These are phyloP conservation scores for Vespertilio murinus DNA, from an alignment of 2,797 vertebrate genomes.

Conservation along the genomic window DNA sequence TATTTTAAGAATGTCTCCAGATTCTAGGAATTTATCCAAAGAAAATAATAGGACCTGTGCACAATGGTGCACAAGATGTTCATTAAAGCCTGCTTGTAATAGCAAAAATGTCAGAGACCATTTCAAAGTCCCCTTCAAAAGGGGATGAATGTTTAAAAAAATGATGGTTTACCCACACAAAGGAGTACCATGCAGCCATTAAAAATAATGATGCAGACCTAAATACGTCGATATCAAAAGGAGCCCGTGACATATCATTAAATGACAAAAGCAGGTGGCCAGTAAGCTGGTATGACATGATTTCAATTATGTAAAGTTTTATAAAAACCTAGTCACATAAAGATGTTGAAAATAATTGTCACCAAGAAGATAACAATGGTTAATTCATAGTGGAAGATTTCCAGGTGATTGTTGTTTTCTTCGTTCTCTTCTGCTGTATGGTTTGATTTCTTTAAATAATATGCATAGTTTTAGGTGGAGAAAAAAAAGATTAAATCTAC, in stretches of 20 bases:
- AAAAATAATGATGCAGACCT: slow-evolving; percentile 57
- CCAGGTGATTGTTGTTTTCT: background rate
- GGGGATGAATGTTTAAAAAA: background rate
- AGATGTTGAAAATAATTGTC: background rate
- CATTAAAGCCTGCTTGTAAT: background rate
- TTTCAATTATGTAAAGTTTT: slow-evolving; percentile 27
- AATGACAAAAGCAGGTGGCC: slow-evolving; percentile 31
- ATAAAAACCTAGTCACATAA: background rate
- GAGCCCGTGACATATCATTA: background rate
- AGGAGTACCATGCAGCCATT: slow-evolving; percentile 62
- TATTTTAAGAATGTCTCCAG: slow-evolving; percentile 39
- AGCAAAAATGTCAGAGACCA: background rate
- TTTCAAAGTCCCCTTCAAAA: slow-evolving; percentile 31
- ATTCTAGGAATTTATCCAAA: slow-evolving; percentile 28
- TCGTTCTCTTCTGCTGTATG: background rate
- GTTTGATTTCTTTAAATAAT: background rate
- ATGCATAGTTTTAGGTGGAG: background rate
- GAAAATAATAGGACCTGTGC: background rate
- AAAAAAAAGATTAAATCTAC: background rate
- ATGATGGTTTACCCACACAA: background rate
- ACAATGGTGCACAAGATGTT: background rate
- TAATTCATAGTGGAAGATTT: background rate
- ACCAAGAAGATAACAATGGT: background rate
- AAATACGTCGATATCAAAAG: slow-evolving; percentile 1
- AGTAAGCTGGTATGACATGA: background rate